These are phyloP conservation scores for Brotogeris chrysoptera DNA, from an alignment of 2,797 vertebrate species.

Conservation along the genomic window DNA sequence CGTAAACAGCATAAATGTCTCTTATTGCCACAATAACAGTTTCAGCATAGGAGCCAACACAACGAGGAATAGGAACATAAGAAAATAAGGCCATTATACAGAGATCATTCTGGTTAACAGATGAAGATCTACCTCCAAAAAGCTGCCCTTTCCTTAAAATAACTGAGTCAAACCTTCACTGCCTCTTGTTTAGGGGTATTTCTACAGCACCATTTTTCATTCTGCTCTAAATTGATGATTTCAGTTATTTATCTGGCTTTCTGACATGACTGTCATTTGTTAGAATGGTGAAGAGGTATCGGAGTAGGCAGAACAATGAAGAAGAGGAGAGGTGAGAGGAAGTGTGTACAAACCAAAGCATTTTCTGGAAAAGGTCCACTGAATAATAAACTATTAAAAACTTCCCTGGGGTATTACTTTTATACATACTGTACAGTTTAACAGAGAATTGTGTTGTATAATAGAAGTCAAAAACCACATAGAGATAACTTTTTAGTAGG, in stretches of 20 bases:
- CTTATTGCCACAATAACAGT: neutral
- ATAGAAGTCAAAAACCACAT: neutral
- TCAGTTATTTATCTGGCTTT: slow-evolving; percentile 2
- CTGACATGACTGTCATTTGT: neutral
- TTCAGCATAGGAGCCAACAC: neutral
- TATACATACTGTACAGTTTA: neutral
- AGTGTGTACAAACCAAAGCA: neutral
- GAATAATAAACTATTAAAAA: neutral
- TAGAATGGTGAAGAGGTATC: neutral
- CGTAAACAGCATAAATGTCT: neutral
- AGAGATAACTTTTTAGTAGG: neutral
- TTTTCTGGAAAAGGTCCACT: neutral
- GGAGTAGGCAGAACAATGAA: neutral
- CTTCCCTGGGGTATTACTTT: neutral
- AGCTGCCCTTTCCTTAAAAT: neutral
- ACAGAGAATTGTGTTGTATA: neutral
- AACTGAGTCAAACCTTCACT: neutral
- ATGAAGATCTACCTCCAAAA: neutral
- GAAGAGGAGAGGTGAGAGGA: neutral
- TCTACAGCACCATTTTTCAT: neutral
- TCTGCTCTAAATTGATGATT: neutral
- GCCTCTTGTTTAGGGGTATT: neutral
- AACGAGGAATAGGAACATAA: neutral
- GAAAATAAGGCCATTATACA: neutral
- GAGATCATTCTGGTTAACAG: neutral